These are phyloP conservation scores for Oriolus oriolus DNA, from an alignment of 2,113 vertebrate genomes.

Conservation along the genomic window DNA sequence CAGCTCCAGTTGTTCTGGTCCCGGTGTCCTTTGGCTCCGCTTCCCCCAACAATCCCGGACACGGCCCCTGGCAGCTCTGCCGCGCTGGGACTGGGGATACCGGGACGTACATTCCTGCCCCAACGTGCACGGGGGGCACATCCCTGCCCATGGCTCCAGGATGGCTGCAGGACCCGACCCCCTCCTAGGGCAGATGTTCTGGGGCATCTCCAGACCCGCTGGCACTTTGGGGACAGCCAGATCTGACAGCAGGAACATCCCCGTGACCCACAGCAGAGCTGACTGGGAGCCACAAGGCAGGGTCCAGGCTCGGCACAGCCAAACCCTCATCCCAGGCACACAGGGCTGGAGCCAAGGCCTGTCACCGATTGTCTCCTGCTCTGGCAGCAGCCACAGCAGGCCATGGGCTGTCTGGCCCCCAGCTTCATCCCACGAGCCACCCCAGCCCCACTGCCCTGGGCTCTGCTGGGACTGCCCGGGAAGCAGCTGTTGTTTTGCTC, in stretches of 20 bases:
- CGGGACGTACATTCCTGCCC: background rate
- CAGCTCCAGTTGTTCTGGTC: background rate
- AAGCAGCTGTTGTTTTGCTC: slow-evolving; percentile 6
- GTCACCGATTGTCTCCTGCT: background rate
- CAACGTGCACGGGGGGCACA: accelerated
- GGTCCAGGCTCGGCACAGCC: background rate
- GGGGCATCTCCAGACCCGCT: accelerated
- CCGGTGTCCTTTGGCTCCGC: no score
- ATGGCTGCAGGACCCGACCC: accelerated
- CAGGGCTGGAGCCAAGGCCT: background rate
- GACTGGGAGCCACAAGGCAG: background rate
- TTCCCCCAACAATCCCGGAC: accelerated
- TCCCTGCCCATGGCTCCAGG: background rate
- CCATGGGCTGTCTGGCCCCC: background rate
- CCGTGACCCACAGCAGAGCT: accelerated
- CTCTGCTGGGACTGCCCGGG: background rate
- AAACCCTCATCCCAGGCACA: background rate
- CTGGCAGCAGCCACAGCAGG: background rate
- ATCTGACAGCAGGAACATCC: background rate
- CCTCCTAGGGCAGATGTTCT: background rate
- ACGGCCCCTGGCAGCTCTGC: accelerated
- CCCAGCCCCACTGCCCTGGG: accelerated
- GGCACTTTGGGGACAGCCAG: background rate
- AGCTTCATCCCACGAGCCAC: accelerated
- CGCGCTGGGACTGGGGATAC: background rate